These are phyloP conservation scores for Rhynchopsitta pachyrhyncha DNA, from an alignment of 2,113 vertebrate species.

Conservation along the genomic window DNA sequence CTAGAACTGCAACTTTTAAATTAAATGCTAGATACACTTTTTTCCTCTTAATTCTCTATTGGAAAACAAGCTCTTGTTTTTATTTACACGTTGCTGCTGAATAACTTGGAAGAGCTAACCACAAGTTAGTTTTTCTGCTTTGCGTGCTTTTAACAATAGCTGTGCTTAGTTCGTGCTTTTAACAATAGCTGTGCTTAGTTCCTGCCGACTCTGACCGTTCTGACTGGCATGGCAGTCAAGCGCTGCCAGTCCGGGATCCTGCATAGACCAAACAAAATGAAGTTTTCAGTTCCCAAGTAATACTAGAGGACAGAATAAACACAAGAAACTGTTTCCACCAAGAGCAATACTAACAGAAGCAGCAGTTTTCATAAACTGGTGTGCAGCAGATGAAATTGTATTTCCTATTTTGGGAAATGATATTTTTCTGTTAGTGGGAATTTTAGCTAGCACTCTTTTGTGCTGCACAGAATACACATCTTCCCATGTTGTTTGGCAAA, in stretches of 20 bases:
- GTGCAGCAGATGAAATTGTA: accelerated
- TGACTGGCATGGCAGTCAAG: neutral
- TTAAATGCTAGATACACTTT: accelerated
- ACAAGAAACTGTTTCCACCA: accelerated
- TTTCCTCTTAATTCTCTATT: neutral
- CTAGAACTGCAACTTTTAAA: neutral
- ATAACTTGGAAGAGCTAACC: neutral
- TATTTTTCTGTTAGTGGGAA: accelerated
- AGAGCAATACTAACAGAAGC: neutral
- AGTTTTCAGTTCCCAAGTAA: neutral
- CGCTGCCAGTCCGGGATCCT: neutral
- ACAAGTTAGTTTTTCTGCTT: neutral
- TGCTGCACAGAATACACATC: neutral
- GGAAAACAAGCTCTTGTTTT: neutral
- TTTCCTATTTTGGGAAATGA: neutral
- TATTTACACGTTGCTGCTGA: neutral
- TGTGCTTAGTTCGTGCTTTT: neutral
- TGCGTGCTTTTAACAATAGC: neutral
- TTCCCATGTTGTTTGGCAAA: neutral
- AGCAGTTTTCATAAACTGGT: neutral
- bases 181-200: neutral
- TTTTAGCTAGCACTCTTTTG: neutral
- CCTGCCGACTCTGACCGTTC: neutral
- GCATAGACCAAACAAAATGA: neutral
- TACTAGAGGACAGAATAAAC: neutral